phyloP scores from a whole-genome alignment of 2,888 invertebrate genomes.

The Hirtodrosophila duncani region DNA sequence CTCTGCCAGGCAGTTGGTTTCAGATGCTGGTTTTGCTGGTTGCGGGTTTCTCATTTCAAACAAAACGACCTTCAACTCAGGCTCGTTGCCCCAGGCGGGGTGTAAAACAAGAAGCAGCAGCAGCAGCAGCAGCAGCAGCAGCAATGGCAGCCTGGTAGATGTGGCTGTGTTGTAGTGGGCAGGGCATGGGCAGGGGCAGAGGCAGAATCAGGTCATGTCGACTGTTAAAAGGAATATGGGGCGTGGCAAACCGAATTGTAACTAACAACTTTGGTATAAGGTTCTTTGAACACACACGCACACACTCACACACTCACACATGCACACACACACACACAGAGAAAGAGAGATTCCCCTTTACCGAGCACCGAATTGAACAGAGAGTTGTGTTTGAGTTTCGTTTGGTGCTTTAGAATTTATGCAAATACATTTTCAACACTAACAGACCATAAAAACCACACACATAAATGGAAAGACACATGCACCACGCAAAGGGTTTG shows the following conservation, averaged over 20 bases:
- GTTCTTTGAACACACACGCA: not conserved
- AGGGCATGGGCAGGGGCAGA: no score
- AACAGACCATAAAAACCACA: conserved; percentile 11
- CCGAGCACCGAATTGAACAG: no score
- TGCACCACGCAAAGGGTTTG: not conserved
- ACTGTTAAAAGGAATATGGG: conserved; percentile 4
- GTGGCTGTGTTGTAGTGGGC: no score
- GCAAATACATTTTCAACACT: conserved; percentile 37
- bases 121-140: conserved; percentile 2
- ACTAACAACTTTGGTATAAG: conserved; percentile 50
- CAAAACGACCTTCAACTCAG: conserved; percentile 58
- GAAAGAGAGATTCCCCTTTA: no score
- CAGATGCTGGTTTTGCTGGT: conserved; percentile 41
- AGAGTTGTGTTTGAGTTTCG: no score
- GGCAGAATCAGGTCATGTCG: conserved; percentile 40
- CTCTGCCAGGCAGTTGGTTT: conserved; percentile 32
- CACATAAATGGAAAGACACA: not conserved
- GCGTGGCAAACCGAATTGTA: conserved; percentile 44
- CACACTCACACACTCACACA: no score
- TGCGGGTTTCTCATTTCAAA: conserved; percentile 49
- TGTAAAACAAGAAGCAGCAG: not conserved
- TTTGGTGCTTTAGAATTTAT: conserved; percentile 35
- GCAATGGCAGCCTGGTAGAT: conserved; percentile 27
- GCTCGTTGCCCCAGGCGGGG: no score
- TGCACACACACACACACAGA: no score